Conservation (phyloP, 2,888 invertebrate genomes). For the Dermolepida albohirtum region DNA sequence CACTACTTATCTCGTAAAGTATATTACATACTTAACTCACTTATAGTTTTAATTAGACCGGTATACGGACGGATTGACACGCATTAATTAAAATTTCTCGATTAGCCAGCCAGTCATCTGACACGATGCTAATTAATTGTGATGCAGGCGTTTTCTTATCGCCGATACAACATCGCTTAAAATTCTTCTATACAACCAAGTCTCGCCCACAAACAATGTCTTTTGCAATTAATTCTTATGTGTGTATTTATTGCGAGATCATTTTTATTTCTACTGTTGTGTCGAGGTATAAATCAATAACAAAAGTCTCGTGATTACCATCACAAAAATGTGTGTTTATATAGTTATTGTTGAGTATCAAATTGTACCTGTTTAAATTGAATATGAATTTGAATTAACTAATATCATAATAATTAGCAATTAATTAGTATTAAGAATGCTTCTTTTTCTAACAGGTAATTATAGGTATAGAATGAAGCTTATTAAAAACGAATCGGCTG, state of each 20-base stretch:
- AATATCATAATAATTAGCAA: too few relatives aligned
- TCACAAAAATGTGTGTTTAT: too few relatives aligned
- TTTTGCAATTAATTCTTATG: conserved; percentile 20
- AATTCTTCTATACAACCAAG: conserved; percentile 16
- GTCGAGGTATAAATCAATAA: too few relatives aligned
- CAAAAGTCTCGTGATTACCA: too few relatives aligned
- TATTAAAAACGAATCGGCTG: too few relatives aligned
- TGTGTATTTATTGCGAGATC: background rate
- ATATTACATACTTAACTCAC: conserved; percentile 51
- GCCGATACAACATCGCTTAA: conserved; percentile 8
- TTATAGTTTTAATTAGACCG: conserved; percentile 52
- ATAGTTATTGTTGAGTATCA: too few relatives aligned
- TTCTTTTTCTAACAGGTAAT: too few relatives aligned
- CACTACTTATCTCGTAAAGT: conserved; percentile 45
- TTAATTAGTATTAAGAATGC: too few relatives aligned
- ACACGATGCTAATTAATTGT: conserved; percentile 46
- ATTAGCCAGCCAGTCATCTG: conserved; percentile 45
- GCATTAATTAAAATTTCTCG: conserved; percentile 51
- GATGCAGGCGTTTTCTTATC: conserved; percentile 41
- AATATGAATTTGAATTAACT: too few relatives aligned
- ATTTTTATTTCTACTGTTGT: background rate
- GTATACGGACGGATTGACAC: conserved; percentile 49
- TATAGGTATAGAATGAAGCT: too few relatives aligned
- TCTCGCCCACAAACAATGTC: conserved; percentile 23
- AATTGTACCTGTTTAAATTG: too few relatives aligned